A percentile compares a stretch with the other conserved stretches of the same genome.
Evolutionary conservation across 2,888 invertebrate genomes (phyloP).

Genomic region (Priocnemis perturbator): DNA sequence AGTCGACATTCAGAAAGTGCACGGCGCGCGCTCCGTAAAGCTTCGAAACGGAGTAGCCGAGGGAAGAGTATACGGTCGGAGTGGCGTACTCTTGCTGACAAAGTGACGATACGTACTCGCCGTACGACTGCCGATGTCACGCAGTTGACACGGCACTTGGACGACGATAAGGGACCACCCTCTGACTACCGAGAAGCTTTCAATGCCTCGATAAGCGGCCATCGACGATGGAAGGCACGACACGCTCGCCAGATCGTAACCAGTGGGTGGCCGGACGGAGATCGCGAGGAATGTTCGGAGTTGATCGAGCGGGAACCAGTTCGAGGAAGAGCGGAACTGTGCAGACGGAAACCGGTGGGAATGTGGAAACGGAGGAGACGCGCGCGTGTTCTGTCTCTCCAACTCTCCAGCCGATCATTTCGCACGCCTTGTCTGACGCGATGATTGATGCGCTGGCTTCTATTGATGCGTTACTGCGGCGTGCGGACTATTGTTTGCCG

Average conservation of each 20-base stretch:
- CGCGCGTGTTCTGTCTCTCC: background rate
- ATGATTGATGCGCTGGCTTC: too few relatives aligned
- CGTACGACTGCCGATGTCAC: conserved; percentile 26
- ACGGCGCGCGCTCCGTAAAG: too few relatives aligned
- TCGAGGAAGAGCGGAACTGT: conserved; percentile 10
- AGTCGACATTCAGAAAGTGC: too few relatives aligned
- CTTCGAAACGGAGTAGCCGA: too few relatives aligned
- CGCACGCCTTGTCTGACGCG: too few relatives aligned
- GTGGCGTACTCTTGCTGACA: background rate
- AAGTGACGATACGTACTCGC: background rate
- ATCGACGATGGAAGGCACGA: conserved; percentile 7
- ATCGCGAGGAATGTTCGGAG: conserved; percentile 5
- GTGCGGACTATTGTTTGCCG: too few relatives aligned
- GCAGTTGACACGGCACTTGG: conserved; percentile 25
- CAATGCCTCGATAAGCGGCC: conserved; percentile 42
- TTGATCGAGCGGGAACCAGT: conserved; percentile 15
- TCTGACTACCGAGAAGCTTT: conserved; percentile 47
- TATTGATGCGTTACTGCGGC: too few relatives aligned
- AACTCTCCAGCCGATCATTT: too few relatives aligned
- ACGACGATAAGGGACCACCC: conserved; percentile 45
- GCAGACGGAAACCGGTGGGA: conserved; percentile 8
- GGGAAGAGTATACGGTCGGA: too few relatives aligned
- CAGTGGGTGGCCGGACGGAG: conserved; percentile 24
- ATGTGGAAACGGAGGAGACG: background rate
- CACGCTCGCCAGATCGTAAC: background rate